These are phyloP conservation scores for Urocitellus parryii DNA, from an alignment of 2,113 vertebrate genomes.

Conservation along the genomic window DNA sequence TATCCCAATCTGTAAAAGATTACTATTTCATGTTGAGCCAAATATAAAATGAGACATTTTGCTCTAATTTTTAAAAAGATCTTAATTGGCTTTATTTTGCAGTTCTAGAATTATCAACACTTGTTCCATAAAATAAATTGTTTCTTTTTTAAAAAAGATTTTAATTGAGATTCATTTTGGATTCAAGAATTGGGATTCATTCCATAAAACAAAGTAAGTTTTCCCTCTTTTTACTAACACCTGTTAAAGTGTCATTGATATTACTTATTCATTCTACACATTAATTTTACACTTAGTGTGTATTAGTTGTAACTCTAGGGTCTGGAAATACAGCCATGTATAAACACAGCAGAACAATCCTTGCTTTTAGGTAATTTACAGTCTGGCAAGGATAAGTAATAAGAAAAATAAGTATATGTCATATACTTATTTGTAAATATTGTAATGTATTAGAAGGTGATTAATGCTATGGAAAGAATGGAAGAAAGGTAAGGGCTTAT, in stretches of 20 bases:
- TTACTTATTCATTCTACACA: background rate
- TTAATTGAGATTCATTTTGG: background rate
- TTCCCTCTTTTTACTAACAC: background rate
- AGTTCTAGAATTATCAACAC: background rate
- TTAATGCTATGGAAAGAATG: background rate
- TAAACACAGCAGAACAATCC: background rate
- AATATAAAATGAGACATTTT: constrained; percentile 24
- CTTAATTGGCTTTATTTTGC: background rate
- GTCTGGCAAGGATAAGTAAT: background rate
- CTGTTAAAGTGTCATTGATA: constrained; percentile 31
- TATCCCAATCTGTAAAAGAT: constrained; percentile 18
- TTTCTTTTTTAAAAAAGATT: background rate
- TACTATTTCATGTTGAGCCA: background rate
- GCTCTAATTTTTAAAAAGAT: background rate
- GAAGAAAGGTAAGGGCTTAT: background rate
- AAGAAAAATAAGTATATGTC: background rate
- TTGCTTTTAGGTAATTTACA: background rate
- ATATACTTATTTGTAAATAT: background rate
- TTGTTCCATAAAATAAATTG: background rate
- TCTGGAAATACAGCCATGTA: background rate
- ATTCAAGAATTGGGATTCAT: background rate
- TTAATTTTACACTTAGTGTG: background rate
- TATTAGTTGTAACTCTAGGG: background rate
- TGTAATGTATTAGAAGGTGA: background rate
- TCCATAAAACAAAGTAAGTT: background rate